A percentile compares a stretch with the other conserved stretches of the same genome.
phyloP scores from a whole-genome alignment of 1,140 invertebrate genomes.

The Trachymyrmex cornetzi region DNA sequence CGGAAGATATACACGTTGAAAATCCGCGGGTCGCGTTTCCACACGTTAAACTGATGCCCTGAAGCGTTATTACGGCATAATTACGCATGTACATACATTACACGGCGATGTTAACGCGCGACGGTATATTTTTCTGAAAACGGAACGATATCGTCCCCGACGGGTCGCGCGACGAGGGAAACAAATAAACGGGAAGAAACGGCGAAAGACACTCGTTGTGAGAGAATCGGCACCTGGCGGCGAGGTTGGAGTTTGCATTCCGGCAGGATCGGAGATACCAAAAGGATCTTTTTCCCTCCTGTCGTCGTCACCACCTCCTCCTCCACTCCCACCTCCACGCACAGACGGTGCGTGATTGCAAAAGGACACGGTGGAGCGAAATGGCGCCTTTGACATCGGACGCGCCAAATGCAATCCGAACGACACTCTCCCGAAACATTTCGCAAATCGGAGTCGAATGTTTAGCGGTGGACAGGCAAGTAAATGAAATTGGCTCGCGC shows the following conservation, averaged over 20 bases:
- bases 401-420: slow-evolving; percentile 44
- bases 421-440: slow-evolving; percentile 55
- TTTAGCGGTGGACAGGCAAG: slow-evolving; percentile 8
- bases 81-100: slow-evolving; percentile 55
- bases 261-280: slow-evolving; percentile 49
- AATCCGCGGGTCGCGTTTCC: slow-evolving; percentile 30
- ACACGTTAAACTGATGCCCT: neutral
- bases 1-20: slow-evolving; percentile 15
- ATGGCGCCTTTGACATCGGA: slow-evolving; percentile 59
- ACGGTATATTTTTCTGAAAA: slow-evolving; percentile 38
- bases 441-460: slow-evolving; percentile 53
- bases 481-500: neutral
- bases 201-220: slow-evolving; percentile 43
- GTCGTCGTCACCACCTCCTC: neutral
- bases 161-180: too few species aligned
- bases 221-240: slow-evolving; percentile 51
- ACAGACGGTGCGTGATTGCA: slow-evolving; percentile 34
- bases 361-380: slow-evolving; percentile 45
- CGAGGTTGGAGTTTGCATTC: slow-evolving; percentile 47
- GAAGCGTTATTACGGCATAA: slow-evolving; percentile 48
- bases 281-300: slow-evolving; percentile 27
- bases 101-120: slow-evolving; percentile 41
- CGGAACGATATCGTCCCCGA: neutral
- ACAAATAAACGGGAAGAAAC: slow-evolving; percentile 20
- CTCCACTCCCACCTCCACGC: neutral